Evolutionary conservation across 2,888 invertebrate species (phyloP), one percentile per base, ranked within the genome.

Genomic region (Nezara viridula): DNA sequence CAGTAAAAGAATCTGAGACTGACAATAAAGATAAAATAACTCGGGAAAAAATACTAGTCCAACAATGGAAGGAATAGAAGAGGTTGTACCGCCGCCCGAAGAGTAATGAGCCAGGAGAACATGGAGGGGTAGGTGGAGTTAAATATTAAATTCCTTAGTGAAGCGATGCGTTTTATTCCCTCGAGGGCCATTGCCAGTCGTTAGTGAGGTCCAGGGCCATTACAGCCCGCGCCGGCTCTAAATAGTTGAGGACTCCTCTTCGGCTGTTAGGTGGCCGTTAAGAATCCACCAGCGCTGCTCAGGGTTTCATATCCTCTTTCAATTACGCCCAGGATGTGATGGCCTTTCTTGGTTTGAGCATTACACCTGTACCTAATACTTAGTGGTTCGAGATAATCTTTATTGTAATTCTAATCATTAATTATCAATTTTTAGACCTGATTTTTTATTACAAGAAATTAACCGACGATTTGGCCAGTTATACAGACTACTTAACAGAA

Each of bases 91-190:
- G 32, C 21, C 1, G 32, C 1, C 21, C 21, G 37, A 60, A 73
- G 66, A 37, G 6, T 73, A 21, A 73, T 73, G 66, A n/a, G 3
- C 19, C 7, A 21, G 0, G 37, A 27, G 27, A 60, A 9, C 66
- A 19, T 60, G 27, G 27, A 27, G 60, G 37, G 66, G 16, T 19
- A 73, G 19, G 27, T 16, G 66, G 66, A 73, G 19, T 73, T 37
- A 73, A 73, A 73, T 73, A 73, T 73, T 73, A 73, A 32, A 73
- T 73, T 73, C 66, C 66, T 73, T 14, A 37, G 66, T 9, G 21
- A 2, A 9, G 37, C 6, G 7, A 19, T 73, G n/a, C 32, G 37
- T 73, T 73, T 73, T 19, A 73, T 73, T 73, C 66, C 37, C 32
- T 9, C 1, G 16, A 37, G 7, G 66, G 9, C 19, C 66, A 19